Evolutionary conservation across 2,797 vertebrate species (phyloP).

Genomic region (Diceros bicornis): DNA sequence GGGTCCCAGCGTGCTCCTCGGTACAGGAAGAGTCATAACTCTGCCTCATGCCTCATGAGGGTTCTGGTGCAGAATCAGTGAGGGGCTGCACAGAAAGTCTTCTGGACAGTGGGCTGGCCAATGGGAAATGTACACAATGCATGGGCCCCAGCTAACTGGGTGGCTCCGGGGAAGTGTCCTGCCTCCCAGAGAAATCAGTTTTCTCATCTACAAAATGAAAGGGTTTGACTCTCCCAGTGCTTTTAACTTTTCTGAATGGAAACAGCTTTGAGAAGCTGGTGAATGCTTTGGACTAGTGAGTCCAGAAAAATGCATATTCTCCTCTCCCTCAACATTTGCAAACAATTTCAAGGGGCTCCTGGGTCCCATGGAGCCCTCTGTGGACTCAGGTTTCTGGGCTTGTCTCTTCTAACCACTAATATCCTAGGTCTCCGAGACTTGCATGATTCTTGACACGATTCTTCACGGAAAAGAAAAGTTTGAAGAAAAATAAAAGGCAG

Average conservation of each 20-base stretch:
- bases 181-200: background rate
- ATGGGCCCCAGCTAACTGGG: background rate
- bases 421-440: background rate
- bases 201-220: background rate
- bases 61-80: background rate
- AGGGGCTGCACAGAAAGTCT: background rate
- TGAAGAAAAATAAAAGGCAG: conserved; percentile 33
- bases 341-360: background rate
- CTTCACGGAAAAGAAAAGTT: background rate
- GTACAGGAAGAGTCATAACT: too few species aligned
- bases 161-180: background rate
- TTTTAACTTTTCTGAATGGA: background rate
- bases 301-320: background rate
- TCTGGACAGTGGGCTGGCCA: background rate
- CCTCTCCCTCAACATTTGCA: accelerated
- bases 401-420: background rate
- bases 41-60: background rate
- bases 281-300: background rate
- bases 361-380: too few species aligned
- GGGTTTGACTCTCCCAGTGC: background rate
- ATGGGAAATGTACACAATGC: accelerated
- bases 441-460: background rate
- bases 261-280: conserved; percentile 8
- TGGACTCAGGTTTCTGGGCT: background rate
- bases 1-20: background rate